These are phyloP conservation scores for Xestoiulus laeticollis DNA, from an alignment of 2,888 invertebrate genomes.

Conservation along the genomic window DNA sequence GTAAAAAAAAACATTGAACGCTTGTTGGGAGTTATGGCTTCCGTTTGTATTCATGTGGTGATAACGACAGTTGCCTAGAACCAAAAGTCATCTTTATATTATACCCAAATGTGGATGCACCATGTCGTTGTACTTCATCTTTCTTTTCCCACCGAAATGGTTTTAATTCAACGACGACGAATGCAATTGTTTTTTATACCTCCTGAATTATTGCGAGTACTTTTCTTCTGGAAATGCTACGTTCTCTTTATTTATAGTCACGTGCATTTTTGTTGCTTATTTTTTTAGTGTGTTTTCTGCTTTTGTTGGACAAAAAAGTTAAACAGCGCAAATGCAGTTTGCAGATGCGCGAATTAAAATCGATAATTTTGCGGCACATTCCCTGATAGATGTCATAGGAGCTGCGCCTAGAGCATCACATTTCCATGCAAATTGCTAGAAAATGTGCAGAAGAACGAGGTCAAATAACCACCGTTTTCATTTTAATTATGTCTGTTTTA, in stretches of 20 bases:
- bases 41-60: background rate
- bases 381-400: background rate
- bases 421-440: conserved; percentile 3
- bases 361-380: background rate
- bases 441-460: conserved; percentile 10
- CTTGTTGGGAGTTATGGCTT: background rate
- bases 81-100: background rate
- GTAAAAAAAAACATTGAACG: background rate
- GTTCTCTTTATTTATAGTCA: background rate
- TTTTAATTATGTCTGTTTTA: conserved; percentile 26
- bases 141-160: background rate
- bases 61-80: background rate
- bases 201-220: background rate
- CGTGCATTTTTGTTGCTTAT: background rate
- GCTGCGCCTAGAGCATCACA: background rate
- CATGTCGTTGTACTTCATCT: background rate
- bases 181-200: conserved; percentile 17
- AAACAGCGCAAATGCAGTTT: background rate
- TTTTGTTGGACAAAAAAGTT: background rate
- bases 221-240: background rate
- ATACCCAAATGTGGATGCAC: background rate
- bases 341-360: background rate
- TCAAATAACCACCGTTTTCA: background rate
- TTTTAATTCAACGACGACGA: conserved; percentile 5
- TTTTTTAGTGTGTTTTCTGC: background rate